These are phyloP conservation scores for Apoderus coryli DNA, from an alignment of 2,888 invertebrate genomes.

Conservation along the genomic window DNA sequence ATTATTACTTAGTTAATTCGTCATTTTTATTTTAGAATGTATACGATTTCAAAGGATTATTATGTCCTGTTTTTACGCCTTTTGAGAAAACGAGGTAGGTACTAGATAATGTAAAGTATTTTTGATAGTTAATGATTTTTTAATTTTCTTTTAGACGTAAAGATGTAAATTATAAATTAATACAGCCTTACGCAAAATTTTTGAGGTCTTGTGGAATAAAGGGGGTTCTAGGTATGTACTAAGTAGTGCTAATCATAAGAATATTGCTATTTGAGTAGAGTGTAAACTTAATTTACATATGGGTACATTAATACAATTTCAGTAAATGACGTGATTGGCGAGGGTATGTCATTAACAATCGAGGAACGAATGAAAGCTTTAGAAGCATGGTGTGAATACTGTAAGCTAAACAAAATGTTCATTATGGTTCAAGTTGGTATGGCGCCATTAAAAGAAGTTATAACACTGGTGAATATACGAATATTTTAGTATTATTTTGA, in stretches of 20 bases:
- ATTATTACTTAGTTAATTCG: no score
- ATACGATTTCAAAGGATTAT: constrained; percentile 26
- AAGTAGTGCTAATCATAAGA: no score
- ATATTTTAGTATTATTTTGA: no score
- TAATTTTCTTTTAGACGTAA: constrained; percentile 18
- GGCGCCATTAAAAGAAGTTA: constrained; percentile 48
- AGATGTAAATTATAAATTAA: constrained; percentile 22
- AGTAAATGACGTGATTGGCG: constrained; percentile 74
- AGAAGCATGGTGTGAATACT: constrained; percentile 47
- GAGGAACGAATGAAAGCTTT: constrained; percentile 51
- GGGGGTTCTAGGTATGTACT: constrained; percentile 27
- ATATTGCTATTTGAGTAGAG: constrained; percentile 30
- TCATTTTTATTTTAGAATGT: constrained; percentile 28
- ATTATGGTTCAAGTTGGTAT: constrained; percentile 65
- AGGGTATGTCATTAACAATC: constrained; percentile 52
- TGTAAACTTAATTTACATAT: no score
- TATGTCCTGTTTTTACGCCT: constrained; percentile 29
- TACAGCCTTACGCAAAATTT: constrained; percentile 44
- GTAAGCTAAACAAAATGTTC: constrained; percentile 38
- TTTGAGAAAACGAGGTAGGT: constrained; percentile 24
- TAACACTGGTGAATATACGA: constrained; percentile 36
- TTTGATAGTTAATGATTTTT: no score
- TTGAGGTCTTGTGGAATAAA: constrained; percentile 46
- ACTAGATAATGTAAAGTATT: no score
- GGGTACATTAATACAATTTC: no score